A percentile compares a stretch with the other conserved stretches of the same genome.
Conservation (phyloP, 2,888 invertebrate species). For the Synergus gifuensis region DNA sequence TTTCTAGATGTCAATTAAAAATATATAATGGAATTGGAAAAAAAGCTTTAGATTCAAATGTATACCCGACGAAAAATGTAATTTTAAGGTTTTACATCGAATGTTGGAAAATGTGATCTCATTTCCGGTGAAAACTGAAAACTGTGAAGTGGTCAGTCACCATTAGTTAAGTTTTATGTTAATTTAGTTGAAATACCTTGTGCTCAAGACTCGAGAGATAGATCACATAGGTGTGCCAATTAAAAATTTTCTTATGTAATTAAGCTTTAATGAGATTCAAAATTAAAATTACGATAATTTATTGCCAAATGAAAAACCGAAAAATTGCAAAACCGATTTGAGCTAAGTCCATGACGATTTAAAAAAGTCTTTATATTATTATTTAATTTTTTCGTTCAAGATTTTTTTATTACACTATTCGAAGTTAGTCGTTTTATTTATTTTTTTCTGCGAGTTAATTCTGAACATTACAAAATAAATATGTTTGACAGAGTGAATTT, state of each 20-base stretch:
- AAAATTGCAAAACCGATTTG: neutral
- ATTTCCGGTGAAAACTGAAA: constrained; percentile 6
- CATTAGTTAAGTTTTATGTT: neutral
- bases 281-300: neutral
- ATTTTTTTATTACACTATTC: neutral
- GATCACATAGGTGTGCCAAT: neutral
- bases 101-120: constrained; percentile 28
- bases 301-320: neutral
- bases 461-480: constrained; percentile 30
- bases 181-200: neutral
- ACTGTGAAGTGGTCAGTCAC: neutral
- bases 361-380: neutral
- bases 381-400: neutral
- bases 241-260: neutral
- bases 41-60: neutral
- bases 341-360: constrained; percentile 1
- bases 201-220: neutral
- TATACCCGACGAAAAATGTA: neutral
- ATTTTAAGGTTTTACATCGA: constrained; percentile 27
- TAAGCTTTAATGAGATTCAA: neutral
- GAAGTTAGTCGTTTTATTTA: neutral
- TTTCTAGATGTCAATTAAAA: constrained; percentile 28
- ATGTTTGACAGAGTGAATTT: constrained; percentile 12
- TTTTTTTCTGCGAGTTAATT: neutral
- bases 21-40: constrained; percentile 1